Conservation (phyloP, 2,113 vertebrate species). For the Brachypteracias leptosomus region DNA sequence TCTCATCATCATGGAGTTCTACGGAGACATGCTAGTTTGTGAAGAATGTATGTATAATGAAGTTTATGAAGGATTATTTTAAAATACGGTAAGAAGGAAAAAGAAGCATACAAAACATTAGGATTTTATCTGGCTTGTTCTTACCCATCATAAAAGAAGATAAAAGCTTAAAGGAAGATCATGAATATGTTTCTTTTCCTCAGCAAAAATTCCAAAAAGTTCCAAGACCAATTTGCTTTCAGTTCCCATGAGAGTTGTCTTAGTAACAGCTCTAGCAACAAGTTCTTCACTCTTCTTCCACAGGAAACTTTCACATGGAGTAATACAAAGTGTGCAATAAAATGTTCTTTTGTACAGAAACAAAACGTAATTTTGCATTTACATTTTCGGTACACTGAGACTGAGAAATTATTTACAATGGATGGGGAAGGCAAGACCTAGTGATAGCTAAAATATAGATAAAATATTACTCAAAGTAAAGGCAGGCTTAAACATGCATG, state of each 20-base stretch:
- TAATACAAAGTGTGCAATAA: not conserved
- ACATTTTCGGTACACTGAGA: not conserved
- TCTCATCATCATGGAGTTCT: not conserved
- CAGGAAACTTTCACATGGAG: not conserved
- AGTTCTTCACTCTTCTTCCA: not conserved
- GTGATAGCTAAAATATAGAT: not conserved
- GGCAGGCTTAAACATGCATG: not conserved
- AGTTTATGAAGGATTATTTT: not conserved
- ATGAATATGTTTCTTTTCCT: not conserved
- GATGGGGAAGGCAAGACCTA: not conserved
- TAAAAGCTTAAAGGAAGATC: not conserved
- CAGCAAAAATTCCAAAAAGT: not conserved
- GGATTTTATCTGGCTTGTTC: not conserved
- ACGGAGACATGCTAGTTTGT: not conserved
- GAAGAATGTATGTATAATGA: not conserved
- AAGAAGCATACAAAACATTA: not conserved
- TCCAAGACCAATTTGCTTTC: not conserved
- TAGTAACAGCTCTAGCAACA: not conserved
- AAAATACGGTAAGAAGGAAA: not conserved
- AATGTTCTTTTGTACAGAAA: not conserved
- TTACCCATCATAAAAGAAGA: not conserved
- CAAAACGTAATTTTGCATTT: not conserved
- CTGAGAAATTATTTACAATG: slow-evolving; percentile 3
- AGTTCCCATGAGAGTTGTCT: not conserved
- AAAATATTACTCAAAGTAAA: slow-evolving; percentile 19